Evolutionary conservation across 2,797 vertebrate species (phyloP).

Genomic region (Emydoidea blandingii): DNA sequence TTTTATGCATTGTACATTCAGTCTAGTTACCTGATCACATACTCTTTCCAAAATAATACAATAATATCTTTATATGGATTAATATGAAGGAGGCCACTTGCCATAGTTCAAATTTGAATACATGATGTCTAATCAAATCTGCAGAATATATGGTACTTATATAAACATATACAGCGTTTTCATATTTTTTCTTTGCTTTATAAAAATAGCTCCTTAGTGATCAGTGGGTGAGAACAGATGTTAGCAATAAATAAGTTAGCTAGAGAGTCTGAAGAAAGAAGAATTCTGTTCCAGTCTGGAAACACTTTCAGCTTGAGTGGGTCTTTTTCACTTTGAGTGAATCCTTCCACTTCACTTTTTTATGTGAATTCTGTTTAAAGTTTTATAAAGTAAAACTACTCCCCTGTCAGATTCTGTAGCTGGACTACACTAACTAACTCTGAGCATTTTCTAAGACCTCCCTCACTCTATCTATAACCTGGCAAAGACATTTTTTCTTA

Average conservation of each 20-base stretch:
- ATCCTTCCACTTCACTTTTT: not conserved
- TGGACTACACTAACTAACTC: no score
- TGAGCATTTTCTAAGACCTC: not conserved
- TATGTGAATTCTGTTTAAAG: not conserved
- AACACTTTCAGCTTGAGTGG: not conserved
- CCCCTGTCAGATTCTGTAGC: not conserved
- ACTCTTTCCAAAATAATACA: not conserved
- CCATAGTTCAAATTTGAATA: not conserved
- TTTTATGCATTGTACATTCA: not conserved
- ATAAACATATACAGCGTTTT: not conserved
- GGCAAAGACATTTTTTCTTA: not conserved
- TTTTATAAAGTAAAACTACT: not conserved
- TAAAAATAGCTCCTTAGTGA: not conserved
- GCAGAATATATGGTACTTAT: not conserved
- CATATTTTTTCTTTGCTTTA: not conserved
- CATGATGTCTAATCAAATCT: not conserved
- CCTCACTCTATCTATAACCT: not conserved
- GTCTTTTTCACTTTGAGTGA: not conserved
- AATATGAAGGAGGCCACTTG: not conserved
- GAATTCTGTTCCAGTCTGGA: not conserved
- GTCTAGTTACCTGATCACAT: not conserved
- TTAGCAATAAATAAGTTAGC: not conserved
- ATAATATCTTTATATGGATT: not conserved
- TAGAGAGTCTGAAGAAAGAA: not conserved
- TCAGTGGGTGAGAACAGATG: not conserved